A percentile compares a stretch with the other conserved stretches of the same genome.
phyloP scores from a whole-genome alignment of 2,888 invertebrate genomes.

The Eristalinus aeneus region DNA sequence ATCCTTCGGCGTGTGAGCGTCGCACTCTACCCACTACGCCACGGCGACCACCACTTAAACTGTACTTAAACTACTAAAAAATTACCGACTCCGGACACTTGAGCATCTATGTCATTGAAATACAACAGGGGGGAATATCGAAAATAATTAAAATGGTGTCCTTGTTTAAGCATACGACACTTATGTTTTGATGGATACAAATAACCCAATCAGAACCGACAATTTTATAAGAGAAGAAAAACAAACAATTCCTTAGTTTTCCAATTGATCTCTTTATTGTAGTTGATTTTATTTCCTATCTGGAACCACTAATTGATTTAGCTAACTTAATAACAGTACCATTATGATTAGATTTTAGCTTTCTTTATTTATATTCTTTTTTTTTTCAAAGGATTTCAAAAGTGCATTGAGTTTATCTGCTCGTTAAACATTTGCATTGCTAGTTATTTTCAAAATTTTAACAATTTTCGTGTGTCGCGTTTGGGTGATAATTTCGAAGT shows the following conservation, averaged over 20 bases:
- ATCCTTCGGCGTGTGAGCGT: too few species aligned
- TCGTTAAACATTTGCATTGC: neutral
- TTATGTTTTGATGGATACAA: too few species aligned
- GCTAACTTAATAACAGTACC: constrained; percentile 59
- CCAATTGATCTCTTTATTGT: constrained; percentile 58
- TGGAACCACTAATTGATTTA: constrained; percentile 58
- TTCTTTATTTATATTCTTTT: constrained; percentile 7
- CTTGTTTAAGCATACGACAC: too few species aligned
- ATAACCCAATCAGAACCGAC: neutral
- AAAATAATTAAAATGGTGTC: too few species aligned
- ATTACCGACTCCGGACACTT: too few species aligned
- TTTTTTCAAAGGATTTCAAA: constrained; percentile 17
- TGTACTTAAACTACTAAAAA: too few species aligned
- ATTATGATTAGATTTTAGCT: constrained; percentile 30
- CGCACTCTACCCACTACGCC: too few species aligned
- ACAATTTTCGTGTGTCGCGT: constrained; percentile 37
- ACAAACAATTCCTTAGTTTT: neutral
- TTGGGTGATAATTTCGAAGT: constrained; percentile 18
- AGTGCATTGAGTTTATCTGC: constrained; percentile 2
- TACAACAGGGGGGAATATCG: too few species aligned
- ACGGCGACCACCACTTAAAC: too few species aligned
- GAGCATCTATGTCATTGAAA: too few species aligned
- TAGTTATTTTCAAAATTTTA: neutral
- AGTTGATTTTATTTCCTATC: constrained; percentile 41
- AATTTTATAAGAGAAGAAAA: neutral